A percentile compares a stretch with the other conserved stretches of the same genome.
phyloP scores from a whole-genome alignment of 2,888 invertebrate species.

The Drosophila quinaria region DNA sequence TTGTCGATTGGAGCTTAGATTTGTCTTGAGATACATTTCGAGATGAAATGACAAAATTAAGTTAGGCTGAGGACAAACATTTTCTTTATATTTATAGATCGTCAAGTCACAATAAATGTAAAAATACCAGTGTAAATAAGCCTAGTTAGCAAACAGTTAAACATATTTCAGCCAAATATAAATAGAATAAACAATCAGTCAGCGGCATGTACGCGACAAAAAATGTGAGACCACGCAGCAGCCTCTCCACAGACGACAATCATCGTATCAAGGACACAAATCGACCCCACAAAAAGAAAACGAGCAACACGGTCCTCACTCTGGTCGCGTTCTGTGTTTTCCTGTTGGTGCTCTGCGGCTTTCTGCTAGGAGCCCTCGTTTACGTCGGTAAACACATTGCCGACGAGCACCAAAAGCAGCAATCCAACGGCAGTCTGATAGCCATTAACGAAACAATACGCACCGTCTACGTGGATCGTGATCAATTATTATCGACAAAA shows the following conservation, averaged over 20 bases:
- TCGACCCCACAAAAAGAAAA: constrained; percentile 58
- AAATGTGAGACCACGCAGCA: constrained; percentile 84
- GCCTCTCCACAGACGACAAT: constrained; percentile 84
- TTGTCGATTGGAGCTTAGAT: constrained; percentile 6
- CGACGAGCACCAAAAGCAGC: constrained; percentile 69
- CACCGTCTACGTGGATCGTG: constrained; percentile 68
- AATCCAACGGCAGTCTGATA: constrained; percentile 33
- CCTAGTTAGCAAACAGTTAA: constrained; percentile 26
- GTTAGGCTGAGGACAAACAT: not conserved
- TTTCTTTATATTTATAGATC: constrained; percentile 6
- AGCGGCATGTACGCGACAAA: constrained; percentile 83
- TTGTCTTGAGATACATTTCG: constrained; percentile 26
- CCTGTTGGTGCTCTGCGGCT: constrained; percentile 82
- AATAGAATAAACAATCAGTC: constrained; percentile 18
- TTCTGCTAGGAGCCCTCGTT: constrained; percentile 83
- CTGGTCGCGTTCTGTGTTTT: constrained; percentile 84
- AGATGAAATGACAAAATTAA: constrained; percentile 16
- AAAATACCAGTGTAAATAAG: constrained; percentile 36
- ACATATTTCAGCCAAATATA: constrained; percentile 10
- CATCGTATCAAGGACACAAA: constrained; percentile 80
- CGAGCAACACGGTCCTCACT: constrained; percentile 82
- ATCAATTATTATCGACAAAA: constrained; percentile 74
- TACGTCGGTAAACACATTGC: constrained; percentile 84
- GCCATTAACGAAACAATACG: constrained; percentile 54
- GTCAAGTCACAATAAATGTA: constrained; percentile 29